phyloP scores from a whole-genome alignment of 2,113 vertebrate genomes.

The Paradisaea rubra region DNA sequence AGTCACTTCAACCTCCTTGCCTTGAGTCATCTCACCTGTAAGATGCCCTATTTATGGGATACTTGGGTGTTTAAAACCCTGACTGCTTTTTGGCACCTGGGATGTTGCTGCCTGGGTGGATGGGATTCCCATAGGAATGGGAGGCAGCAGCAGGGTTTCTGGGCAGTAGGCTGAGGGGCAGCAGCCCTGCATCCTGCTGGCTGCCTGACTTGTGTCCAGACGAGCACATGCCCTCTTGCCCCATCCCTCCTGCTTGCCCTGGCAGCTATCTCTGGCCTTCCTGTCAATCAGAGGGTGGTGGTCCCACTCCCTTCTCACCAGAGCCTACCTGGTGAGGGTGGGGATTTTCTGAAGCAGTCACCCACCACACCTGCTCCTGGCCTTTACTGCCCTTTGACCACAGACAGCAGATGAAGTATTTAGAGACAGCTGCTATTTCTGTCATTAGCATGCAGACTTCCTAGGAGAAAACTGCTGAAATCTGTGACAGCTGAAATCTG shows the following conservation, averaged over 20 bases:
- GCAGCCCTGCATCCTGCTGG: not conserved
- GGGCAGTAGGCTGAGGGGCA: not conserved
- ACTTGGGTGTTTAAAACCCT: not conserved
- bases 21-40: not conserved
- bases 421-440: slow-evolving; percentile 17
- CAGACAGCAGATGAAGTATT: not conserved
- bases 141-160: not conserved
- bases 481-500: slow-evolving; percentile 35
- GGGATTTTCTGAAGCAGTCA: not conserved
- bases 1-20: not conserved
- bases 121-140: not conserved
- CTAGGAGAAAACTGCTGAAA: not conserved
- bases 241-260: not conserved
- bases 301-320: not conserved
- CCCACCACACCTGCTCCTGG: not conserved
- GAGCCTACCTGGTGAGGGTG: not conserved
- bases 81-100: not conserved
- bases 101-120: not conserved
- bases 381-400: not conserved
- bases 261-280: not conserved
- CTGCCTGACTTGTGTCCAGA: not conserved
- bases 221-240: not conserved
- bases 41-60: not conserved
- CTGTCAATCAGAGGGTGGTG: not conserved
- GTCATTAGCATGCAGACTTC: slow-evolving; percentile 4